These are phyloP conservation scores for Peromyscus attwateri DNA, from an alignment of 2,797 vertebrate species.

Conservation along the genomic window DNA sequence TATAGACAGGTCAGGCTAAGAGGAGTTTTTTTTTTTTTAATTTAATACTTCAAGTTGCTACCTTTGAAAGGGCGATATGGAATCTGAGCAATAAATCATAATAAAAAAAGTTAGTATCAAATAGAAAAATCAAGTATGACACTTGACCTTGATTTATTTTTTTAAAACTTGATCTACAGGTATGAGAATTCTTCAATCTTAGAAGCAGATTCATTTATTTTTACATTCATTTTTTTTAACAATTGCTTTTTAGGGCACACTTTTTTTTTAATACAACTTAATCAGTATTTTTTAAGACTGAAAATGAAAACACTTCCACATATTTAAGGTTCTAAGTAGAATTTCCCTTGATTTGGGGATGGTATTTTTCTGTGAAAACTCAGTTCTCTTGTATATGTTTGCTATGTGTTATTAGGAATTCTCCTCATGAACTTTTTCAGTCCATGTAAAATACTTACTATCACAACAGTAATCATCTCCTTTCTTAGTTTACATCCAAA, in stretches of 20 bases:
- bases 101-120: not conserved
- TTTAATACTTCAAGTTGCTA: constrained; percentile 38
- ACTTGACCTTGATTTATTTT: constrained; percentile 11
- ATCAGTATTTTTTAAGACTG: constrained; percentile 19
- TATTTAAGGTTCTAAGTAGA: not conserved
- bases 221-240: not conserved
- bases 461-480: not conserved
- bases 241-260: not conserved
- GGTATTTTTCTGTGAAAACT: not conserved
- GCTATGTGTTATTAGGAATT: not conserved
- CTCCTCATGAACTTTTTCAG: not conserved
- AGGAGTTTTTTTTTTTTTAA: not conserved
- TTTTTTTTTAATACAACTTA: not conserved
- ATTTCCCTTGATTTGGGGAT: not conserved
- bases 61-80: not conserved
- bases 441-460: not conserved
- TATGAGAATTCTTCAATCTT: not conserved
- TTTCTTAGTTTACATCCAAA: not conserved
- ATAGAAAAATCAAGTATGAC: not conserved
- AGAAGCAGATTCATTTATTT: not conserved
- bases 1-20: constrained; percentile 29
- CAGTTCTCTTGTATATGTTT: not conserved
- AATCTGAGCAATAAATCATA: constrained; percentile 14
- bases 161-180: not conserved
- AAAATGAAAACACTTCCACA: not conserved